Conservation (phyloP, 2,113 vertebrate genomes). For the Periophthalmodon schlosseri region DNA sequence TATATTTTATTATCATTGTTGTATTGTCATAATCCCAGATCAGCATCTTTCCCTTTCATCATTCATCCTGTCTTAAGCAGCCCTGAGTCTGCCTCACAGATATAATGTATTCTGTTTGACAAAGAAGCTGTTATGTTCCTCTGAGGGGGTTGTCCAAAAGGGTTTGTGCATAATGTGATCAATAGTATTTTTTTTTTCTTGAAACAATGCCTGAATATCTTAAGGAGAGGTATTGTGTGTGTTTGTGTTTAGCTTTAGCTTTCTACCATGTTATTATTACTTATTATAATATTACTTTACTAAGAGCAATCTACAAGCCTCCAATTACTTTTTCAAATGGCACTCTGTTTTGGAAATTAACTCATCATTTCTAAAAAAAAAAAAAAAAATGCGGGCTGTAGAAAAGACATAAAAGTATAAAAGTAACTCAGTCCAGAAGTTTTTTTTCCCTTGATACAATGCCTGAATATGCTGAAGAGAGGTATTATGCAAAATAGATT, state of each 20-base stretch:
- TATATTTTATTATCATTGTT: not conserved
- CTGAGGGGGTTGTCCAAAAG: not conserved
- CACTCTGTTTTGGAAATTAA: too few relatives aligned
- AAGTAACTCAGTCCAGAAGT: too few relatives aligned
- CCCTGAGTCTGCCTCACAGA: not conserved
- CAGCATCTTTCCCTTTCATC: not conserved
- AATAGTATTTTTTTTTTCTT: not conserved
- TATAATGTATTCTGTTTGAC: not conserved
- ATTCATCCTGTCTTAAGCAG: not conserved
- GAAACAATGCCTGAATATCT: not conserved
- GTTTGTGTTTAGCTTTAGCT: too few relatives aligned
- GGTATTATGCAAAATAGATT: too few relatives aligned
- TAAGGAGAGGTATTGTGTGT: not conserved
- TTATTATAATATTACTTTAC: too few relatives aligned
- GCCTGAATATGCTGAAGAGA: not conserved
- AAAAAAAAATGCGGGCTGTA: too few relatives aligned
- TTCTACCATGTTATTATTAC: too few relatives aligned
- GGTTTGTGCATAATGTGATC: not conserved
- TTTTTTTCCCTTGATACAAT: not conserved
- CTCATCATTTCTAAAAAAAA: too few relatives aligned
- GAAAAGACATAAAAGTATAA: too few relatives aligned
- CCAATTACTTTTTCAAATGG: too few relatives aligned
- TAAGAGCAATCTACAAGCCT: too few relatives aligned
- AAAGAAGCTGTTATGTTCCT: not conserved
- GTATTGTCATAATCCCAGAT: not conserved